Percentiles rank a stretch among this genome's conserved stretches.
Conservation (phyloP, 2,113 vertebrate species). For the Periophthalmodon schlosseri region DNA sequence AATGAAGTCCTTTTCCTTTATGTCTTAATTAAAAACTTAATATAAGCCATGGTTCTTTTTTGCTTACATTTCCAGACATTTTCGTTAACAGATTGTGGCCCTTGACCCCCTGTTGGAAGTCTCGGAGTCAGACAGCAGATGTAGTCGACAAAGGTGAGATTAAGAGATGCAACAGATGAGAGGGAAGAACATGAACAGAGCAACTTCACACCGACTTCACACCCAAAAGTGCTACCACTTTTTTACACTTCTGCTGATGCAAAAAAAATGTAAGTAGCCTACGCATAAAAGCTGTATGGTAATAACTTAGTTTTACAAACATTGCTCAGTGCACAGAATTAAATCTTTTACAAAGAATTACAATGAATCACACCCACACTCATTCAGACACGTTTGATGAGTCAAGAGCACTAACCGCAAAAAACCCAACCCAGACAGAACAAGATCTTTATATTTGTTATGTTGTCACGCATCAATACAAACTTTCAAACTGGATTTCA, state of each 20-base stretch:
- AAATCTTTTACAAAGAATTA: not conserved
- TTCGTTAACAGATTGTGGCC: conserved; percentile 26
- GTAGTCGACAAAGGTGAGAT: conserved; percentile 15
- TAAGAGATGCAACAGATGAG: conserved; percentile 23
- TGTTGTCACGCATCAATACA: too few relatives aligned
- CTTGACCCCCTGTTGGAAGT: conserved; percentile 13
- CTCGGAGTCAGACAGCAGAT: conserved; percentile 27
- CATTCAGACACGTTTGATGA: not conserved
- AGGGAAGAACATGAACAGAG: conserved; percentile 25
- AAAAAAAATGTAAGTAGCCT: not conserved
- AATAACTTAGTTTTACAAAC: not conserved
- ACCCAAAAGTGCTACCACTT: conserved; percentile 26
- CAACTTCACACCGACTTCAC: conserved; percentile 39
- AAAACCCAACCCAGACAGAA: not conserved
- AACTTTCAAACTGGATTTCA: too few relatives aligned
- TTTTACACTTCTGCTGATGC: not conserved
- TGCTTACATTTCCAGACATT: conserved; percentile 19
- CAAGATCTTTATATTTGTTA: not conserved
- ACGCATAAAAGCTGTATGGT: not conserved
- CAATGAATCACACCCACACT: not conserved
- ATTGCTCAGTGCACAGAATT: too few relatives aligned
- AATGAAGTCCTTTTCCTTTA: not conserved
- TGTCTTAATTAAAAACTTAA: not conserved
- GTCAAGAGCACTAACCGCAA: not conserved
- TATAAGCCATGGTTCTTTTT: conserved; percentile 24